These are phyloP conservation scores for Lutjanus campechanus DNA, from an alignment of 2,797 vertebrate species.

Conservation along the genomic window DNA sequence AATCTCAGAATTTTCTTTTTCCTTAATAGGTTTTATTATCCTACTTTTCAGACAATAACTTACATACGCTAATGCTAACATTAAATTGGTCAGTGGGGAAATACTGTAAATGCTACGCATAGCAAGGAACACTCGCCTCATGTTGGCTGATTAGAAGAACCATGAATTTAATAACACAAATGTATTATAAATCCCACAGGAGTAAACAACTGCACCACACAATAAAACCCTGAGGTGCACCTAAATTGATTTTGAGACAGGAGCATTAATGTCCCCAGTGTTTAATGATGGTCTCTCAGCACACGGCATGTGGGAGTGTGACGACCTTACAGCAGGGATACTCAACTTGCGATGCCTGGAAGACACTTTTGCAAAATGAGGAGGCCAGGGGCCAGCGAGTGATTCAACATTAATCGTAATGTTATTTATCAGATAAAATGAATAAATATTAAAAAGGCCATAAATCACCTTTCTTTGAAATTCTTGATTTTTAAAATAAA, in stretches of 20 bases:
- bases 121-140: background rate
- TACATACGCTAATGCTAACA: background rate
- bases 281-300: constrained; percentile 52
- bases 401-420: too few species aligned
- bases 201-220: constrained; percentile 5
- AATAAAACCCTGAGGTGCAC: constrained; percentile 23
- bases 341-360: too few species aligned
- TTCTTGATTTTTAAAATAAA: too few species aligned
- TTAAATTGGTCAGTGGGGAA: background rate
- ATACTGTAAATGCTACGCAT: background rate
- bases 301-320: background rate
- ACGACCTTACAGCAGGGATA: background rate
- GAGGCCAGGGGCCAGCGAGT: too few species aligned
- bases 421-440: too few species aligned
- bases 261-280: constrained; percentile 52
- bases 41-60: background rate
- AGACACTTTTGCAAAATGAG: too few species aligned
- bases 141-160: background rate
- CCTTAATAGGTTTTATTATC: background rate
- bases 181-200: constrained; percentile 37
- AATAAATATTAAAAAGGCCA: too few species aligned
- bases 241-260: constrained; percentile 32
- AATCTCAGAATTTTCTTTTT: background rate
- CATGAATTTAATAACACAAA: constrained; percentile 54
- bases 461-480: too few species aligned